Conservation (phyloP, 2,888 invertebrate species). For the Buathra laborator region DNA sequence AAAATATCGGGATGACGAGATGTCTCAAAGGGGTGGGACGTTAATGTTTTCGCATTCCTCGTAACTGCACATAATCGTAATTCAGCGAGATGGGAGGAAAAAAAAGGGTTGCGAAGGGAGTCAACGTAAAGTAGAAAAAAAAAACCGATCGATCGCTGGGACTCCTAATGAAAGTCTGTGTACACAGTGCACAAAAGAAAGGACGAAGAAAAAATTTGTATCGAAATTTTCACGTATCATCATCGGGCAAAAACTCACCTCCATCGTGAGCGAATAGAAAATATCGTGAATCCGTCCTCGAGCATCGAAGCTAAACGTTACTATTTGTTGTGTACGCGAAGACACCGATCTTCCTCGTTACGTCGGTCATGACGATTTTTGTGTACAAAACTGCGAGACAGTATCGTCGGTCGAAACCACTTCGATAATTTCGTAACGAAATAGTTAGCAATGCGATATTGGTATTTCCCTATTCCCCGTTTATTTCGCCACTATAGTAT, state of each 20-base stretch:
- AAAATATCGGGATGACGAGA: background rate
- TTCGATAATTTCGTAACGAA: background rate
- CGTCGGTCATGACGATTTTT: conserved; percentile 30
- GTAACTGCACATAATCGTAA: conserved; percentile 1
- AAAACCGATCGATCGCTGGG: conserved; percentile 60
- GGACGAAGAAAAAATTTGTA: background rate
- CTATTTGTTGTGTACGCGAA: conserved; percentile 35
- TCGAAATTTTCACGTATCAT: background rate
- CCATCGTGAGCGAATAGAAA: conserved; percentile 56
- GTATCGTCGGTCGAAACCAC: background rate
- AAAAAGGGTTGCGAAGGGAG: background rate
- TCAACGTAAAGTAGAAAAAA: background rate
- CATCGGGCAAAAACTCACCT: conserved; percentile 44
- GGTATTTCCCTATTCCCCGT: background rate
- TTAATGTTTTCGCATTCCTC: background rate
- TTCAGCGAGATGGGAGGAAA: background rate
- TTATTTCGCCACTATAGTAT: background rate
- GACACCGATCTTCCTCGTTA: conserved; percentile 39
- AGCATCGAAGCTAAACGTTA: conserved; percentile 54
- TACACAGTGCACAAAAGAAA: background rate
- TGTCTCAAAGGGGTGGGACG: conserved; percentile 12
- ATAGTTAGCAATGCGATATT: background rate
- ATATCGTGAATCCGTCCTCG: conserved; percentile 48
- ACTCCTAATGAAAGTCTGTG: conserved; percentile 37
- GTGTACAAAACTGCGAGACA: background rate